Percentiles rank a stretch among this genome's conserved stretches.
Evolutionary conservation across 2,797 vertebrate genomes (phyloP).

Genomic region (Spea hammondii): DNA sequence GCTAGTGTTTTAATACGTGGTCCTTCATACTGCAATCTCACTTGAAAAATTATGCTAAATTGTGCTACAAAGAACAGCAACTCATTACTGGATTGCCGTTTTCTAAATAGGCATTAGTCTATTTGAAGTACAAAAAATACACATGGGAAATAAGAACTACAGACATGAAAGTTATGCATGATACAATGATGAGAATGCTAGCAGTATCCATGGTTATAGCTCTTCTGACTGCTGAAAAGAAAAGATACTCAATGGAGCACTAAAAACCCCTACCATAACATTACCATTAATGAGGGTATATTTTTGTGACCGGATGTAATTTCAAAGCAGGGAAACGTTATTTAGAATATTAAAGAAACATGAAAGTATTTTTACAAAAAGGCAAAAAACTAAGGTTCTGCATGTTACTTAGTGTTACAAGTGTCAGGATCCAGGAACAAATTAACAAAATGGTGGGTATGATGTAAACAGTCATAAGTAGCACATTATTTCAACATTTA

Average conservation of each 20-base stretch:
- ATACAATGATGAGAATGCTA: background rate
- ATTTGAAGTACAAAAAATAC: slow-evolving; percentile 1
- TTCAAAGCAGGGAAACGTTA: too few relatives aligned
- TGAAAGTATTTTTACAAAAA: too few relatives aligned
- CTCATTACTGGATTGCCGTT: slow-evolving; percentile 11
- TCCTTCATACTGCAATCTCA: background rate
- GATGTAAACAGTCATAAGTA: too few relatives aligned
- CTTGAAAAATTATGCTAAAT: slow-evolving; percentile 3
- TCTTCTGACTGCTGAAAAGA: slow-evolving; percentile 7
- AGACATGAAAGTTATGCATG: slow-evolving; percentile 1
- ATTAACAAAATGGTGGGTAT: too few relatives aligned
- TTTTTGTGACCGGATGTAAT: too few relatives aligned
- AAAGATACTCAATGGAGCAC: slow-evolving; percentile 12
- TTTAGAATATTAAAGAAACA: too few relatives aligned
- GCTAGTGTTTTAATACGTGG: background rate
- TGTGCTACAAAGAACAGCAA: background rate
- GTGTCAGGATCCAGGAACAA: too few relatives aligned
- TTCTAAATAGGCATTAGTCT: slow-evolving; percentile 18
- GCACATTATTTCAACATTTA: too few relatives aligned
- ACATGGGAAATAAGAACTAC: slow-evolving; percentile 26
- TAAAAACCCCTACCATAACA: background rate
- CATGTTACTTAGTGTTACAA: too few relatives aligned
- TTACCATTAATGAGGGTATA: background rate
- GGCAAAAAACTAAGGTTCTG: too few relatives aligned
- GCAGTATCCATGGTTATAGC: background rate